Conservation (phyloP, 2,797 vertebrate species). For the Sphaeramia orbicularis region DNA sequence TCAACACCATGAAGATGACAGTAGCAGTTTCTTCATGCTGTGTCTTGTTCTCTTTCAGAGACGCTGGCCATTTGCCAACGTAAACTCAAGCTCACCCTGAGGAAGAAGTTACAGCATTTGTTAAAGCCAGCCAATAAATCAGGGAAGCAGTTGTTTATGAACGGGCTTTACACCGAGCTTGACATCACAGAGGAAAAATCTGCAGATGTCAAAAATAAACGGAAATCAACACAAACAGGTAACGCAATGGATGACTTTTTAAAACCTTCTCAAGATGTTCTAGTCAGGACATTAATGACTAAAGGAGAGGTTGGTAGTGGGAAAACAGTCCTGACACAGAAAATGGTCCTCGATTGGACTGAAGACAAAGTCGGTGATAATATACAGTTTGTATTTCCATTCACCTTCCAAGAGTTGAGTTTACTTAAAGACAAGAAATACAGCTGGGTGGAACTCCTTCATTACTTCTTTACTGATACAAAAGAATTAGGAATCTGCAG, state of each 20-base stretch:
- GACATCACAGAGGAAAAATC: slow-evolving; percentile 13
- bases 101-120: slow-evolving; percentile 12
- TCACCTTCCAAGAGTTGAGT: slow-evolving; percentile 48
- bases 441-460: slow-evolving; percentile 46
- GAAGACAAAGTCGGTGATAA: slow-evolving; percentile 1
- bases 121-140: neutral
- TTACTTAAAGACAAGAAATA: slow-evolving; percentile 20
- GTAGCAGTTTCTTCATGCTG: too few species aligned
- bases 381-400: slow-evolving; percentile 23
- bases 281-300: slow-evolving; percentile 8
- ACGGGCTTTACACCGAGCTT: slow-evolving; percentile 38
- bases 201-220: neutral
- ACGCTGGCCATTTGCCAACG: neutral
- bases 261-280: neutral
- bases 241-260: slow-evolving; percentile 9
- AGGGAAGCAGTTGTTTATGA: slow-evolving; percentile 19
- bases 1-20: too few species aligned
- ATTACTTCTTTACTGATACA: slow-evolving; percentile 38
- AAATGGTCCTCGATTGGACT: slow-evolving; percentile 13
- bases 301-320: slow-evolving; percentile 19
- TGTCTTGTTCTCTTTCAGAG: slow-evolving; percentile 3
- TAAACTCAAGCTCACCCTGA: slow-evolving; percentile 31
- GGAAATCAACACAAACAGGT: neutral
- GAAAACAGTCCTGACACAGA: slow-evolving; percentile 21
- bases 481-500: neutral